Percentiles rank a stretch among this genome's conserved stretches.
Conservation (phyloP, 2,888 invertebrate species). For the Agonopterix alstromeriana region DNA sequence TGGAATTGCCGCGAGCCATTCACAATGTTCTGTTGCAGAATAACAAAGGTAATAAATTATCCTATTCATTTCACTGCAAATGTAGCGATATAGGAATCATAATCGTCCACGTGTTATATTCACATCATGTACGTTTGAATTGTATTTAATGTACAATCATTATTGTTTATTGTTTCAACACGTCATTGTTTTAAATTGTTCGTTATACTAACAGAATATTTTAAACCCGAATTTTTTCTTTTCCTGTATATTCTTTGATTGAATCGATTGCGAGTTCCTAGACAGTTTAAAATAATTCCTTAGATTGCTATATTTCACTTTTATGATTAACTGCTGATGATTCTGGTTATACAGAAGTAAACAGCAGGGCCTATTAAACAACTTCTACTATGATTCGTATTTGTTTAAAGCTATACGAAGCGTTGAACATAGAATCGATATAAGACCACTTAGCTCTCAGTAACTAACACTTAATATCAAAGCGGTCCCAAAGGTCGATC, state of each 20-base stretch:
- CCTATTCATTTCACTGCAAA: constrained; percentile 11
- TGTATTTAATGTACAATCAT: not conserved
- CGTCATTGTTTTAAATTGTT: not conserved
- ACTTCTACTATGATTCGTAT: too few relatives aligned
- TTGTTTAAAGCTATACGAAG: not conserved
- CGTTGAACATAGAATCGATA: not conserved
- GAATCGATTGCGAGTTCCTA: too few relatives aligned
- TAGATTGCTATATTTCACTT: too few relatives aligned
- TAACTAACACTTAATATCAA: constrained; percentile 28
- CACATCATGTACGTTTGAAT: constrained; percentile 5
- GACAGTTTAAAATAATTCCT: too few relatives aligned
- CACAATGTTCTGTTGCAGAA: constrained; percentile 10
- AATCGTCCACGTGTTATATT: constrained; percentile 1
- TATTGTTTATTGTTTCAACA: constrained; percentile 6
- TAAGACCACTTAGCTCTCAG: constrained; percentile 1
- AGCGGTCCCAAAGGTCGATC: constrained; percentile 34
- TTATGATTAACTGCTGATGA: too few relatives aligned
- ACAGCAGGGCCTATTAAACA: too few relatives aligned
- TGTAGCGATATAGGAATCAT: constrained; percentile 1
- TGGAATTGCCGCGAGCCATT: constrained; percentile 11
- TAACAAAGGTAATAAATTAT: constrained; percentile 19
- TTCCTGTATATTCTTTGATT: too few relatives aligned
- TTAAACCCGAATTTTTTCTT: too few relatives aligned
- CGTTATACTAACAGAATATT: too few relatives aligned
- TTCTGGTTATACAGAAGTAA: too few relatives aligned